Evolutionary conservation across 2,888 invertebrate genomes (phyloP), one percentile per base, ranked within the genome.

Genomic region (Eupsilia transversa): DNA sequence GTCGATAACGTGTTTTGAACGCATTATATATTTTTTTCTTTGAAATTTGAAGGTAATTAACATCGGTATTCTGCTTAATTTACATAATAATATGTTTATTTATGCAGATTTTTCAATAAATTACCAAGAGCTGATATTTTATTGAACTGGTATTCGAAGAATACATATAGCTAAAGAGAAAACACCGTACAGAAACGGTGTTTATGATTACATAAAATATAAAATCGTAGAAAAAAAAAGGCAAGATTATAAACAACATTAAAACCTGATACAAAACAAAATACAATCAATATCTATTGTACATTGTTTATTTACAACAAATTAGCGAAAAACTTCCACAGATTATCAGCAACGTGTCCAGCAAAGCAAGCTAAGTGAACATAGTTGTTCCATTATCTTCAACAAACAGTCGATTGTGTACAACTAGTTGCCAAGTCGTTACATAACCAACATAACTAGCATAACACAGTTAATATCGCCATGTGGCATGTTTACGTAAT

Each of bases 371-470:
- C 33, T 59, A 69, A 71, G 56, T 78, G 71, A 61, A 67, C 43
- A 63, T 38, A 64, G 79, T 82, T 57, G 65, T 78, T 81, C 79
- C 57, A 69, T 70, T 82, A 82, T 84, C 79, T 59, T n/a, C 66
- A 73, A 76, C 74, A 83, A 82, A 83, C 75, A 72, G n/a, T 57
- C 30, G 72, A 38, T 74, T 77, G 54, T 79, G 67, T 66, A 56
- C 67, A 38, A 49, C n/a, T 41, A 35, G 74, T 80, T 77, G 83
- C 74, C 79, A 77, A 78, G 69, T 52, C 41, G 49, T 83, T 86
- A 80, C 43, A 75, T 86, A 86, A 84, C 72, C 17, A n/a, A 80
- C 43, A 75, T 86, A 86, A 84, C 72, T 23, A n/a, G 46, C 41
- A 72, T 59, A 72, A 77, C 61, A 65, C 52, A 49, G 66, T 67